phyloP scores from a whole-genome alignment of 1,140 invertebrate genomes.

The Trichomalopsis sarcophagae region DNA sequence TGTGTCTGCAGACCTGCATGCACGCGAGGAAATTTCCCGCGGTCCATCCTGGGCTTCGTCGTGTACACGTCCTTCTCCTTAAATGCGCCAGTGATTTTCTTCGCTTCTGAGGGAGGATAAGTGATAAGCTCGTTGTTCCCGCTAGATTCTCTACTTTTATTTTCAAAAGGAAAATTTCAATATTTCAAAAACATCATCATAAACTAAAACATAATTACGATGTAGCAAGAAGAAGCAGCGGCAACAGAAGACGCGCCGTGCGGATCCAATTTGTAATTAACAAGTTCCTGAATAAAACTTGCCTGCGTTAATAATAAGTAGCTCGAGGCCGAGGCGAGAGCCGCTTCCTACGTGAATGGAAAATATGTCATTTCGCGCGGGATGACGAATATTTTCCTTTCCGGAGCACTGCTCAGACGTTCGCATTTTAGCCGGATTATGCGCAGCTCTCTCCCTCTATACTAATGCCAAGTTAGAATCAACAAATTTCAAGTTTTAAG shows the following conservation, averaged over 20 bases:
- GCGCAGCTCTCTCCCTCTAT: not conserved
- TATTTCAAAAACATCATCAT: no score
- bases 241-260: no score
- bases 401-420: not conserved
- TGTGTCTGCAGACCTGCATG: not conserved
- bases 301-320: no score
- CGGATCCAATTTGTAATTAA: no score
- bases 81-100: not conserved
- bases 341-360: not conserved
- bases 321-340: not conserved
- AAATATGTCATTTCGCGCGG: not conserved
- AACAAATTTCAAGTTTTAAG: conserved; percentile 54
- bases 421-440: conserved; percentile 37
- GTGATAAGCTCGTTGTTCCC: not conserved
- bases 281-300: no score
- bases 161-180: no score
- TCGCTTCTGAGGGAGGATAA: not conserved
- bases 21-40: not conserved
- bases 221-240: no score
- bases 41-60: not conserved
- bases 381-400: conserved; percentile 26
- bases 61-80: not conserved
- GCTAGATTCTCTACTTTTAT: no score
- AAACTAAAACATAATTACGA: no score
- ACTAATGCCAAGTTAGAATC: conserved; percentile 50